Percentiles rank a stretch among this genome's conserved stretches.
Evolutionary conservation across 2,888 invertebrate species (phyloP).

Genomic region (Imbricaverruca yamaguchii): DNA sequence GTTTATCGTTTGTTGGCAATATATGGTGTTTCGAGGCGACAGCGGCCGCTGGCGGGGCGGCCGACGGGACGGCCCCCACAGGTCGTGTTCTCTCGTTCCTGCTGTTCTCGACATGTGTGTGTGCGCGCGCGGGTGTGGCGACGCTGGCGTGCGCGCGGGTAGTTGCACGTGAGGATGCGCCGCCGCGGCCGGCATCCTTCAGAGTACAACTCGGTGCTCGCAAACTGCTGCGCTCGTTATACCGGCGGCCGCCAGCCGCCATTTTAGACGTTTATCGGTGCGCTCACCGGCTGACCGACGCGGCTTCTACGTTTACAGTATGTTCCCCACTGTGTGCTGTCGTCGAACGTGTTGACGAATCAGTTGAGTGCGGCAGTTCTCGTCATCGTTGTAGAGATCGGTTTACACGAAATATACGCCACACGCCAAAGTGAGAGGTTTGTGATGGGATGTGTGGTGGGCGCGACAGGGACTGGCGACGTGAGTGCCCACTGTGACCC

Average conservation of each 20-base stretch:
- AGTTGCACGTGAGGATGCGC: background rate
- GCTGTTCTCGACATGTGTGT: background rate
- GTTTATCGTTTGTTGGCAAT: slow-evolving; percentile 9
- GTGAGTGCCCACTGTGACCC: no score
- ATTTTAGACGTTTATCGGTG: slow-evolving; percentile 2
- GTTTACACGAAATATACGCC: slow-evolving; percentile 18
- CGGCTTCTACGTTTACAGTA: background rate
- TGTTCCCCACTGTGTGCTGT: background rate
- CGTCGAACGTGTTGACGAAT: background rate
- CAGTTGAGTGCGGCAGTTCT: background rate
- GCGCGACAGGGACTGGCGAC: background rate
- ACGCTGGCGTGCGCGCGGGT: background rate
- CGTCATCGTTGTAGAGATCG: slow-evolving; percentile 17
- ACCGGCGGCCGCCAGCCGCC: no score
- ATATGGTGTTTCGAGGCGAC: background rate
- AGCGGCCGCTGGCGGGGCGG: background rate
- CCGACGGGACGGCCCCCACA: background rate
- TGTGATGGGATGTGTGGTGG: background rate
- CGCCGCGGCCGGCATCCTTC: background rate
- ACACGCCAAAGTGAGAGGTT: background rate
- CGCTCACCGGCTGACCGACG: background rate
- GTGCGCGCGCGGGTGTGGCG: background rate
- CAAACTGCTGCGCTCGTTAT: no score
- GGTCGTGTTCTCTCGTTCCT: background rate
- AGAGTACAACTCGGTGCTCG: background rate